A percentile compares a stretch with the other conserved stretches of the same genome.
Conservation (phyloP, 2,113 vertebrate species). For the Sula dactylatra region DNA sequence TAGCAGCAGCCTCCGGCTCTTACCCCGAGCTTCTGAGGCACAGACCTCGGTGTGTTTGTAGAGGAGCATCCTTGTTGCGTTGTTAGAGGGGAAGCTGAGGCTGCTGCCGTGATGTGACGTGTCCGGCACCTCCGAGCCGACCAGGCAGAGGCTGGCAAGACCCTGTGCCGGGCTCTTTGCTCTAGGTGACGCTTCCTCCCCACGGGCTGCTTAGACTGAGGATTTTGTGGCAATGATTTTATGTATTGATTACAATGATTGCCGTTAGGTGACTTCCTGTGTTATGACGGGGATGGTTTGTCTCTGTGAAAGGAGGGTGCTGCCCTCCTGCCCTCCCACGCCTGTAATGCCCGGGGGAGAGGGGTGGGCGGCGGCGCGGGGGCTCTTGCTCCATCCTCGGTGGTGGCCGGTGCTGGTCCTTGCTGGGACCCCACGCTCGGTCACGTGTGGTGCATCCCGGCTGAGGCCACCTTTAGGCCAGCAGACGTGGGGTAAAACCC, state of each 20-base stretch:
- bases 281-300: background rate
- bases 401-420: background rate
- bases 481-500: background rate
- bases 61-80: rapidly evolving
- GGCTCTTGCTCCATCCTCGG: background rate
- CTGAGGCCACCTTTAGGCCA: background rate
- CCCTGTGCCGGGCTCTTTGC: background rate
- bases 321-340: rapidly evolving
- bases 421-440: background rate
- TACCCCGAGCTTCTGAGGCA: background rate
- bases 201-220: background rate
- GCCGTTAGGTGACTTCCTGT: background rate
- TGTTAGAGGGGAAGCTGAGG: background rate
- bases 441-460: background rate
- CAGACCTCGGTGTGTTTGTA: background rate
- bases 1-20: background rate
- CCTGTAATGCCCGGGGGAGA: background rate
- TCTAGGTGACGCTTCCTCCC: background rate
- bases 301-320: background rate
- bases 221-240: rapidly evolving
- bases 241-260: background rate
- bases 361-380: background rate
- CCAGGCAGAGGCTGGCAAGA: background rate
- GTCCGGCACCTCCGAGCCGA: background rate
- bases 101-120: background rate